phyloP scores from a whole-genome alignment of 1,140 invertebrate genomes.

The Drosophila murphyi region DNA sequence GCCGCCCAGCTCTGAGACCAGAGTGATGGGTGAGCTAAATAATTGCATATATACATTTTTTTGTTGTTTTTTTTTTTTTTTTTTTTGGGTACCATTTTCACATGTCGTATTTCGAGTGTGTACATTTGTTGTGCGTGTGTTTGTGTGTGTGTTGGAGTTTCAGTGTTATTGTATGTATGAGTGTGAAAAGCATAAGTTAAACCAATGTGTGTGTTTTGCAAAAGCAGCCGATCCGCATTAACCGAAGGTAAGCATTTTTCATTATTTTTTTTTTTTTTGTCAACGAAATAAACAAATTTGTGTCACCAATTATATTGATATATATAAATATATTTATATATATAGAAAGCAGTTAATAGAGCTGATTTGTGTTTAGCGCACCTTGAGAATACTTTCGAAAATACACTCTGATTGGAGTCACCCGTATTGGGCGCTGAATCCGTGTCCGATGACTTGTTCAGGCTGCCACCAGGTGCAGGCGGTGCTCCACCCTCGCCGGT shows the following conservation, averaged over 20 bases:
- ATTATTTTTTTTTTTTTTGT: slow-evolving; percentile 38
- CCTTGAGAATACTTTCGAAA: slow-evolving; percentile 96
- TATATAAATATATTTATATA: neutral
- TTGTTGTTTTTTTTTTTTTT: neutral
- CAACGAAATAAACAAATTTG: slow-evolving; percentile 74
- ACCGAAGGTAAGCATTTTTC: slow-evolving; percentile 76
- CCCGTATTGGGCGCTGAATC: slow-evolving; percentile 85
- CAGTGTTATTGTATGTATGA: slow-evolving; percentile 15
- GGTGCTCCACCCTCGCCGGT: slow-evolving; percentile 87
- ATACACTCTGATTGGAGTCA: slow-evolving; percentile 88
- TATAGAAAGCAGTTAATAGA: slow-evolving; percentile 38
- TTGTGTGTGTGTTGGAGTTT: slow-evolving; percentile 12
- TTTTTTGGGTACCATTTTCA: too few relatives aligned
- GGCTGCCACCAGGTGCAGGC: slow-evolving; percentile 79
- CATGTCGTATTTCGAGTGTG: neutral
- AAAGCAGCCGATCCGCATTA: slow-evolving; percentile 79
- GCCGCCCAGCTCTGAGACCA: slow-evolving; percentile 94
- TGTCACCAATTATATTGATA: slow-evolving; percentile 60
- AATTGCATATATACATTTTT: slow-evolving; percentile 19
- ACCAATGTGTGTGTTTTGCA: slow-evolving; percentile 59
- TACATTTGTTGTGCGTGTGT: slow-evolving; percentile 16
- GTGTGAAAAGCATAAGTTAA: slow-evolving; percentile 37
- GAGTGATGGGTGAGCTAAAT: slow-evolving; percentile 93
- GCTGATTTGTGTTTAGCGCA: slow-evolving; percentile 80
- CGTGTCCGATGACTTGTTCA: slow-evolving; percentile 75